Evolutionary conservation across 2,113 vertebrate species (phyloP), one percentile per base, ranked within the genome.

Genomic region (Aix galericulata): DNA sequence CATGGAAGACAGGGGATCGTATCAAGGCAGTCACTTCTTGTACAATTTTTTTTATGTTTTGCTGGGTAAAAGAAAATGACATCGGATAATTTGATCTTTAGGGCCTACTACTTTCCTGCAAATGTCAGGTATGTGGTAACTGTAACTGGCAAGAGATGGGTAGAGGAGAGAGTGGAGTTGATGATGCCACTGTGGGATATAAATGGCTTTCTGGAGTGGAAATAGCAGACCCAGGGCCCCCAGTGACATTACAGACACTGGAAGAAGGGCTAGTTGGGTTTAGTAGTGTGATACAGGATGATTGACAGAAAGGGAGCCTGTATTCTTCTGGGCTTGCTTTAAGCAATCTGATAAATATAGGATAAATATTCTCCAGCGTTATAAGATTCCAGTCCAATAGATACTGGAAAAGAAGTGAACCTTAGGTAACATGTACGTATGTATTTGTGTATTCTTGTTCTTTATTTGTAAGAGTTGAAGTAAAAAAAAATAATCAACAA

Each of bases 51-150:
- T 93, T 88, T 91, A 59, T 6, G 1, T 90, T 93, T 95, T 36
- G 27, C 67, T 86, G 46, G 18, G 10, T 71, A 71, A 82, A 88
- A 95, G 60, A 73, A 94, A 96, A 79, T 59, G 3, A 21, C 42
- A 29, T 62, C 42, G 88, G 40, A 44, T 94, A 59, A 92, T 92
- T 83, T 88, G 55, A 58, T 89, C 78, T 90, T 92, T 36, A 44
- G 52, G 26, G 9, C 36, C 4, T 59, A 31, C 40, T 86, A 60
- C 62, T 91, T 88, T 83, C 34, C 50, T 58, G 44, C 26, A 80
- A 91, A 53, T 1, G 0, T 50, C 63, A 66, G n/a, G 21, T 63
- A 13, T 27, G 34, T 69, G 58, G 36, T 84, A 86, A 69, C 44
- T 82, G 68, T 8, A 46, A 7, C 15, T 86, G 38, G 25, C 34